Evolutionary conservation across 2,888 invertebrate species (phyloP).

Genomic region (Ophion costatus): DNA sequence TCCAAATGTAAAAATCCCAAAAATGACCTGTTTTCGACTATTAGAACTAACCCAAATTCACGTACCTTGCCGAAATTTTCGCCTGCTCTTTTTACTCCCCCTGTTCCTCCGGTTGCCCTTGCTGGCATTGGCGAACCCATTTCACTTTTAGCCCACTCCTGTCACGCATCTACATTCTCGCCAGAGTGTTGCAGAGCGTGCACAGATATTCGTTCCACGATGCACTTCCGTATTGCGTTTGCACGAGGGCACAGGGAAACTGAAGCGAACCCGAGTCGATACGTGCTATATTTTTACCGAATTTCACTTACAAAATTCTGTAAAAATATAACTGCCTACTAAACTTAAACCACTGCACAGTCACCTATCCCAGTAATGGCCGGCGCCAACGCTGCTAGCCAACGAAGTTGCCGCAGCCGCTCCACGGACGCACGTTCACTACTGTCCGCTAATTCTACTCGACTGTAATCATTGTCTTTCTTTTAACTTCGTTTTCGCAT

Average conservation of each 20-base stretch:
- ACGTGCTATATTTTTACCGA: neutral
- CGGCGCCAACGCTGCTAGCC: neutral
- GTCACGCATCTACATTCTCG: neutral
- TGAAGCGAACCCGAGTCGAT: neutral
- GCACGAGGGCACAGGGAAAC: neutral
- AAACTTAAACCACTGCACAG: neutral
- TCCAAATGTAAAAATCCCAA: no score
- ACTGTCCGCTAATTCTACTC: neutral
- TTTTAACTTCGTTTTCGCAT: neutral
- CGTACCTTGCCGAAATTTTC: conserved; percentile 1
- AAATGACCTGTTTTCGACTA: no score
- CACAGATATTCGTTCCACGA: neutral
- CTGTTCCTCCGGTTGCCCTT: neutral
- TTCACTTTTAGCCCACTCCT: neutral
- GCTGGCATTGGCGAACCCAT: neutral
- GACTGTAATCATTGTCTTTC: neutral
- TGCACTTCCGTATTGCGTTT: neutral
- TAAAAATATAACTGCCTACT: no score
- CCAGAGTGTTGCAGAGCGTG: neutral
- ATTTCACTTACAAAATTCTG: neutral
- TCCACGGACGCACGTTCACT: neutral
- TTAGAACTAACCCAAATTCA: neutral
- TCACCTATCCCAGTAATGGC: neutral
- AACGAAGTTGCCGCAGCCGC: neutral
- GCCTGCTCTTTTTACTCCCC: neutral